Percentiles rank a stretch among this genome's conserved stretches.
phyloP scores from a whole-genome alignment of 2,888 invertebrate species.

The Drosophila tanythrix region DNA sequence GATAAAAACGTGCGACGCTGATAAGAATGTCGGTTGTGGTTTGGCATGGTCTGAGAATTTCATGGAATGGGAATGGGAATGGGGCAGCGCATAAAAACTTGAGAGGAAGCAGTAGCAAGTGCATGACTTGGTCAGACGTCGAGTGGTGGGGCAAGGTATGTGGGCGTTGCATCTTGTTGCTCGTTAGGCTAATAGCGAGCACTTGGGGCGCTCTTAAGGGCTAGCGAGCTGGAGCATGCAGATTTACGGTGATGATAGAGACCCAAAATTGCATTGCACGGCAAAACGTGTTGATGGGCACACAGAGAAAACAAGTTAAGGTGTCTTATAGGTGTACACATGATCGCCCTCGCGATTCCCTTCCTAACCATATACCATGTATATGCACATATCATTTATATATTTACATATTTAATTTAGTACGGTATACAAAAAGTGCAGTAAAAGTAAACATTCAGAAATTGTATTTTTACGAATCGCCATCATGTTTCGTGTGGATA shows the following conservation, averaged over 20 bases:
- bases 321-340: neutral
- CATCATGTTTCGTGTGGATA: neutral
- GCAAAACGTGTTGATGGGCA: constrained; percentile 47
- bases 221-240: constrained; percentile 20
- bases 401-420: neutral
- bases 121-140: constrained; percentile 44
- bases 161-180: constrained; percentile 60
- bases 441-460: neutral
- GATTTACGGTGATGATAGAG: constrained; percentile 49
- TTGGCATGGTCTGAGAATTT: neutral
- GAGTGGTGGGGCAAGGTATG: constrained; percentile 1
- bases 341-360: neutral
- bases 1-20: constrained; percentile 74
- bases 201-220: constrained; percentile 24
- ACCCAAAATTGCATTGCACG: constrained; percentile 34
- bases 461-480: neutral
- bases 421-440: neutral
- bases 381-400: neutral
- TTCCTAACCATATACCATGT: neutral
- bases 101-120: constrained; percentile 34
- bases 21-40: constrained; percentile 52
- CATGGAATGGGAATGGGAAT: constrained; percentile 8
- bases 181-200: constrained; percentile 67
- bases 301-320: neutral
- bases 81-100: constrained; percentile 24